These are phyloP conservation scores for Ormyrus labotus DNA, from an alignment of 2,888 invertebrate species.

Conservation along the genomic window DNA sequence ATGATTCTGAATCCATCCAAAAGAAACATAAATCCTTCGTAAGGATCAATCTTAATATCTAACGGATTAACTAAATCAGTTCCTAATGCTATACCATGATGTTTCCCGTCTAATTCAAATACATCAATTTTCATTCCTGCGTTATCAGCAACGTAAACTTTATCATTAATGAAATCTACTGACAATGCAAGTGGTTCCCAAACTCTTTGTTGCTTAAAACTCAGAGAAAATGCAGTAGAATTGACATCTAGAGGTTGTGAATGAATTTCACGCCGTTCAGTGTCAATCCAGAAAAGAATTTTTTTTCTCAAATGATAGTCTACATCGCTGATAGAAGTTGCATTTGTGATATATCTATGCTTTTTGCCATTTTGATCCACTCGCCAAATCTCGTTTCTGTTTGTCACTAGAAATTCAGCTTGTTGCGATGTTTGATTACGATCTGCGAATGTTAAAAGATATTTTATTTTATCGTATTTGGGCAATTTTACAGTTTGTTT, in stretches of 20 bases:
- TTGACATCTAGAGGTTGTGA: conserved; percentile 40
- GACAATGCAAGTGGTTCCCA: conserved; percentile 48
- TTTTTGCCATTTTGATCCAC: conserved; percentile 20
- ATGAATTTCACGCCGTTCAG: conserved; percentile 27
- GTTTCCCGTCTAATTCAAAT: conserved; percentile 30
- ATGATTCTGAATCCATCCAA: conserved; percentile 49
- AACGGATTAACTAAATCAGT: conserved; percentile 20
- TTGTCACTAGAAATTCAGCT: conserved; percentile 42
- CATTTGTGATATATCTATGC: conserved; percentile 26
- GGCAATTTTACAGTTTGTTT: no score
- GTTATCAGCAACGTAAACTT: conserved; percentile 46
- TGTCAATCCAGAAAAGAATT: conserved; percentile 50
- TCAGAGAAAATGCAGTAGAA: conserved; percentile 2
- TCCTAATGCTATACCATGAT: conserved; percentile 22
- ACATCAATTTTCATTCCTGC: conserved; percentile 43
- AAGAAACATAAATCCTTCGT: conserved; percentile 36
- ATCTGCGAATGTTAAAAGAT: conserved; percentile 3
- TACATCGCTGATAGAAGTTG: conserved; percentile 37
- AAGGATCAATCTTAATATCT: conserved; percentile 46
- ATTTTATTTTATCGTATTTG: no score
- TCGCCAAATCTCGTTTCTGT: conserved; percentile 46
- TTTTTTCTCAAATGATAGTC: conserved; percentile 48
- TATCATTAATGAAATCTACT: conserved; percentile 40
- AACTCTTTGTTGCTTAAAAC: conserved; percentile 34
- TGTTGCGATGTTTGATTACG: neutral